Evolutionary conservation across 1,140 invertebrate species (phyloP).

Genomic region (Pachyrhynchus sulphureomaculatus): DNA sequence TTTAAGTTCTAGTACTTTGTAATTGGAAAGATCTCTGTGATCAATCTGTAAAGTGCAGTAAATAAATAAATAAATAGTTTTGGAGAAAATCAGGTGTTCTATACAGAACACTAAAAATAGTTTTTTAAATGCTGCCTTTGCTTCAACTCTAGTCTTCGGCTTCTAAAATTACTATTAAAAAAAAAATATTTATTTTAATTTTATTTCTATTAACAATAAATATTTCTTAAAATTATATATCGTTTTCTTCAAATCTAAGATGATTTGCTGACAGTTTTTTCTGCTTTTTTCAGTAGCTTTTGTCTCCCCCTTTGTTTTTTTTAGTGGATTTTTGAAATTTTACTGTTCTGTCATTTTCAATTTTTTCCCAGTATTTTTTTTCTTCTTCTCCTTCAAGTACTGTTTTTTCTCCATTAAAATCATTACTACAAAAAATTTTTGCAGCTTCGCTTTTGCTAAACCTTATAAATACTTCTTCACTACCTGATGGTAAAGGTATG

Average conservation of each 20-base stretch:
- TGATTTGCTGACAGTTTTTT: slow-evolving; percentile 63
- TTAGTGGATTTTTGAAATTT: slow-evolving; percentile 55
- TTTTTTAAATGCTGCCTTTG: no score
- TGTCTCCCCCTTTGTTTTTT: slow-evolving; percentile 63
- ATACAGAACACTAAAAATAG: no score
- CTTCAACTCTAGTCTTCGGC: no score
- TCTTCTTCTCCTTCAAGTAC: slow-evolving; percentile 60
- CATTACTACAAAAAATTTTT: slow-evolving; percentile 41
- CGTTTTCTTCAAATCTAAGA: slow-evolving; percentile 61
- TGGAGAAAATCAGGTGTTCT: no score
- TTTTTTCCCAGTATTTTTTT: slow-evolving; percentile 66
- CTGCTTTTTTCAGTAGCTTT: slow-evolving; percentile 64
- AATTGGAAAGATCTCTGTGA: no score
- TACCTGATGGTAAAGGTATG: slow-evolving; percentile 45
- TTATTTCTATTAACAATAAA: not conserved
- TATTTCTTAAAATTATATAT: slow-evolving; percentile 10
- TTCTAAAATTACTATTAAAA: no score
- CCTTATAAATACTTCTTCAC: slow-evolving; percentile 46
- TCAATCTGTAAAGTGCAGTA: no score
- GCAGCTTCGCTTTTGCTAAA: slow-evolving; percentile 44
- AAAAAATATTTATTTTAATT: no score
- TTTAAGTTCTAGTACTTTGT: no score
- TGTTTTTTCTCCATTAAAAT: slow-evolving; percentile 34
- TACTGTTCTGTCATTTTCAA: slow-evolving; percentile 57
- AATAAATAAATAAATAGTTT: no score